These are phyloP conservation scores for Grammomys dolichurus DNA, from an alignment of 2,113 vertebrate genomes.

Conservation along the genomic window DNA sequence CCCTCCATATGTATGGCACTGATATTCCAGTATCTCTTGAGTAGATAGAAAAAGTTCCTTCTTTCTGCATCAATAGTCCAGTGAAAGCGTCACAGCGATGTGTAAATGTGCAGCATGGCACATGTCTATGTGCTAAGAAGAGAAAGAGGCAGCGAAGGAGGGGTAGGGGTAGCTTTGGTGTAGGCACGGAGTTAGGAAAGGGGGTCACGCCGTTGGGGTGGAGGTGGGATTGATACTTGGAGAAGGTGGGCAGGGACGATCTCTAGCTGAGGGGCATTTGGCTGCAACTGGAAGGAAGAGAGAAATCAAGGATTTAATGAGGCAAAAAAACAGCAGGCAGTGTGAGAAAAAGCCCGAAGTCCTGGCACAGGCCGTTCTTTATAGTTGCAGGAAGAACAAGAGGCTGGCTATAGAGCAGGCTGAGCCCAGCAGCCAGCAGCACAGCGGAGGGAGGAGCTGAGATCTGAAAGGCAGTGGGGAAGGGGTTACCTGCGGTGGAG, in stretches of 20 bases:
- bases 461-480: neutral
- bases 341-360: neutral
- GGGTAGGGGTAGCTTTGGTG: neutral
- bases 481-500: too few species aligned
- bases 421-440: accelerated
- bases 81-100: neutral
- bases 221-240: neutral
- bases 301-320: neutral
- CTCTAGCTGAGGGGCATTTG: neutral
- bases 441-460: neutral
- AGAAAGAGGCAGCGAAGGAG: neutral
- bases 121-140: neutral
- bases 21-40: neutral
- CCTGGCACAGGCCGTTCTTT: neutral
- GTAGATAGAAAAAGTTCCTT: neutral
- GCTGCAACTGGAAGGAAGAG: neutral
- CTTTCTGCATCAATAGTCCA: neutral
- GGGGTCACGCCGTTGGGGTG: neutral
- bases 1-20: neutral
- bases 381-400: neutral
- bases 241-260: too few species aligned
- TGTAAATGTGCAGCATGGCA: neutral
- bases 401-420: too few species aligned
- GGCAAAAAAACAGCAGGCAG: neutral
- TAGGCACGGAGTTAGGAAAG: neutral